A percentile compares a stretch with the other conserved stretches of the same genome.
Evolutionary conservation across 2,113 vertebrate genomes (phyloP).

Genomic region (Poecile atricapillus): DNA sequence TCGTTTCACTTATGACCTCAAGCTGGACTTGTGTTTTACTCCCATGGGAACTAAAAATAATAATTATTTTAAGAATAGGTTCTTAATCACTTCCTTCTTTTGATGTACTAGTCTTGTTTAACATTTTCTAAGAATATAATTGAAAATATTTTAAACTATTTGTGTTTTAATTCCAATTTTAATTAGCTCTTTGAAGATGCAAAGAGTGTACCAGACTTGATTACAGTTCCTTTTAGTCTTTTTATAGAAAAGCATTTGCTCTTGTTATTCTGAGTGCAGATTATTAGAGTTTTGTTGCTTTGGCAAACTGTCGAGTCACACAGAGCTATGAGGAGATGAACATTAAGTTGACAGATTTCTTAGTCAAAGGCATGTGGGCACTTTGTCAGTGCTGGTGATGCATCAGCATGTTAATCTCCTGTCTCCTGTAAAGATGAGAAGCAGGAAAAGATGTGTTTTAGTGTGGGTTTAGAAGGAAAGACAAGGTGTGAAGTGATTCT

Average conservation of each 20-base stretch:
- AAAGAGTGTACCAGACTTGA: not conserved
- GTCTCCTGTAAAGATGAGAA: not conserved
- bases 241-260: not conserved
- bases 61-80: slow-evolving; percentile 63
- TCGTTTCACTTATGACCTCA: not conserved
- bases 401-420: not conserved
- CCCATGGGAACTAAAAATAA: slow-evolving; percentile 66
- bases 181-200: slow-evolving; percentile 19
- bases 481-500: not conserved
- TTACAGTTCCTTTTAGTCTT: not conserved
- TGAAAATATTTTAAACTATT: slow-evolving; percentile 48
- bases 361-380: not conserved
- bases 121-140: slow-evolving; percentile 16
- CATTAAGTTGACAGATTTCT: slow-evolving; percentile 9
- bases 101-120: slow-evolving; percentile 53
- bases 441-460: not conserved
- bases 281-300: not conserved
- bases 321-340: not conserved
- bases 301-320: not conserved
- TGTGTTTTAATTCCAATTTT: slow-evolving; percentile 37
- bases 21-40: slow-evolving; percentile 49
- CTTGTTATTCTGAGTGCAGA: not conserved
- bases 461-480: not conserved
- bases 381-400: not conserved
- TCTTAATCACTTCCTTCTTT: slow-evolving; percentile 68